Conservation (phyloP, 1,140 invertebrate genomes). For the Platorchestia sp. region DNA sequence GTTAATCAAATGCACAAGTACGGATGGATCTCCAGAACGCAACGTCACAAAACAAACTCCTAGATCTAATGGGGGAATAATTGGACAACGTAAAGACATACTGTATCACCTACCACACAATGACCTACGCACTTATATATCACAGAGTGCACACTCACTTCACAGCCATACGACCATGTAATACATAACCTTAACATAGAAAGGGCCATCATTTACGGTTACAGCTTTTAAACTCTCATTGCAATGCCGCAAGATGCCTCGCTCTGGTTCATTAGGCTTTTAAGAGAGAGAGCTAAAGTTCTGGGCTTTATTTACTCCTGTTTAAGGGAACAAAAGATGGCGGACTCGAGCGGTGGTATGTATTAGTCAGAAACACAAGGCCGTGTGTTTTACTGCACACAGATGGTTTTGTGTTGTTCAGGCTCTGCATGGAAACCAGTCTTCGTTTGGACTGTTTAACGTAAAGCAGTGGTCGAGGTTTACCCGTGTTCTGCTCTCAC, state of each 20-base stretch:
- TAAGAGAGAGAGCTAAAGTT: not conserved
- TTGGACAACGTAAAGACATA: no score
- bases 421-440: not conserved
- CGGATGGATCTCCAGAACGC: no score
- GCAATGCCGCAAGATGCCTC: not conserved
- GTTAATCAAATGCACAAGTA: no score
- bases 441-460: not conserved
- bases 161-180: not conserved
- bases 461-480: not conserved
- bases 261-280: constrained; percentile 14
- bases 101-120: no score
- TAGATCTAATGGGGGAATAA: no score
- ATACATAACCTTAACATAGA: not conserved
- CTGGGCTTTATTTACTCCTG: not conserved
- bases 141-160: not conserved
- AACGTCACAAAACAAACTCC: no score
- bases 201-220: not conserved
- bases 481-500: not conserved
- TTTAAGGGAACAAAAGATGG: constrained; percentile 41
- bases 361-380: not conserved
- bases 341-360: not conserved
- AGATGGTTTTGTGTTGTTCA: not conserved
- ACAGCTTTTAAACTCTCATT: not conserved
- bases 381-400: not conserved
- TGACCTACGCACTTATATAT: not conserved